Conservation (phyloP, 2,113 vertebrate species). For the Perca fluviatilis region DNA sequence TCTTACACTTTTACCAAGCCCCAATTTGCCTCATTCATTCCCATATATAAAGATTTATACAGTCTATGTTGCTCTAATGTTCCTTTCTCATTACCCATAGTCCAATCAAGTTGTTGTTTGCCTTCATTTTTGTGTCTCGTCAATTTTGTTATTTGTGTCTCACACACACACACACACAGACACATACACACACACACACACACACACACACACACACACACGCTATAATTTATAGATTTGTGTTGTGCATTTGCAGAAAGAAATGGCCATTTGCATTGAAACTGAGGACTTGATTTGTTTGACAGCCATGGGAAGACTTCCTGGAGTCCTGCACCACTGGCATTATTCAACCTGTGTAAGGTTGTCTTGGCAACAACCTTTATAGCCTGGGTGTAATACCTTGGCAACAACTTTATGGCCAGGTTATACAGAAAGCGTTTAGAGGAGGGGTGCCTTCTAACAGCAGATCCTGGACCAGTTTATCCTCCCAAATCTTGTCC, state of each 20-base stretch:
- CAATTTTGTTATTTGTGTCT: too few relatives aligned
- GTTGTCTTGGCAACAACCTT: conserved; percentile 54
- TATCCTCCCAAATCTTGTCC: conserved; percentile 26
- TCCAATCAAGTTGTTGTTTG: too few relatives aligned
- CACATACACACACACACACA: too few relatives aligned
- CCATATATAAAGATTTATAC: too few relatives aligned
- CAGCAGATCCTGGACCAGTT: conserved; percentile 10
- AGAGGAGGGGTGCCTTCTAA: not conserved
- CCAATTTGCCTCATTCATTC: too few relatives aligned
- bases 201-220: too few relatives aligned
- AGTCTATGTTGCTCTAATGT: too few relatives aligned
- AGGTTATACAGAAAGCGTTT: conserved; percentile 2
- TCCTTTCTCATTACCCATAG: too few relatives aligned
- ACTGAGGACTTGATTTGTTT: conserved; percentile 1
- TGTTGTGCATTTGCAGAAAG: not conserved
- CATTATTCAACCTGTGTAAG: conserved; percentile 9
- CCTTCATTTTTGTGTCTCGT: too few relatives aligned
- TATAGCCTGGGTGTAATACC: conserved; percentile 10
- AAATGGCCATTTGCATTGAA: not conserved
- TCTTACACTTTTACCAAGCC: too few relatives aligned
- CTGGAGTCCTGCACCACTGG: not conserved
- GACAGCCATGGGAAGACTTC: not conserved
- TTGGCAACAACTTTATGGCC: conserved; percentile 30
- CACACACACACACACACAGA: too few relatives aligned
- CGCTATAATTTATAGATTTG: not conserved